Base-by-base conservation (phyloP, 1,140 invertebrate species). In the Dreissena polymorpha region DNA sequence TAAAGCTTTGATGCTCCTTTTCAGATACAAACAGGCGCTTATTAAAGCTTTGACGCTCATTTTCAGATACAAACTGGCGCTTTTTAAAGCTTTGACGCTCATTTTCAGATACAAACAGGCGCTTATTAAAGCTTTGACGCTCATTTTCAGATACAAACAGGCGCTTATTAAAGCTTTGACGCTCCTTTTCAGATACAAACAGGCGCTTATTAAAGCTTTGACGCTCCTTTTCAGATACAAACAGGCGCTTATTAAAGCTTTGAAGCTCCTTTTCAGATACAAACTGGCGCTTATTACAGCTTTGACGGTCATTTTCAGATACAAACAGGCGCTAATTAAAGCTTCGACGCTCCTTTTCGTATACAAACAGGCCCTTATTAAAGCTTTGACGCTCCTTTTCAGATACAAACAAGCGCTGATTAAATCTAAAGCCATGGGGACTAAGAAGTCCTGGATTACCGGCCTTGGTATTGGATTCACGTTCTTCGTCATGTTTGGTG, bases 401-500 rank as follows among this genome's bases (percentile, higher is more conserved):
- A 94, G 94, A 80, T 97, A 96, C 89, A 93, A 94, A 69, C 87
- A 90, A 10, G 94, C 95, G 86, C 92, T 97, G 16, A 86, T 94
- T 39, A 92, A 93, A 55, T 95, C 96, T 25, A 94, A 94, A 88
- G 93, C 93, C 21, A 94, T 96, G 64, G 97, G 96, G 78, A 95
- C 96, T 8, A 95, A 95, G 90, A 94, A 96, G 91, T 94, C 95
- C 55, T 92, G 96, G 23, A 95, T 96, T 84, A 95, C 95, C 23
- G 96, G 96, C 0, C 65, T 96, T n/a, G 92, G 93, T 8, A 87
- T 90, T 13, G 96, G 96, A 0, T 94, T 96, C 82, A 95, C 95
- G 2, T 91, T 95, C 81, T 92, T 97, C 2, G 95, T 96, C 72
- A 96, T 97, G 83, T 98, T 96, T 90, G 93, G 93, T 12, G 95